Conservation (phyloP, 2,113 vertebrate genomes). For the Xiphorhynchus elegans region DNA sequence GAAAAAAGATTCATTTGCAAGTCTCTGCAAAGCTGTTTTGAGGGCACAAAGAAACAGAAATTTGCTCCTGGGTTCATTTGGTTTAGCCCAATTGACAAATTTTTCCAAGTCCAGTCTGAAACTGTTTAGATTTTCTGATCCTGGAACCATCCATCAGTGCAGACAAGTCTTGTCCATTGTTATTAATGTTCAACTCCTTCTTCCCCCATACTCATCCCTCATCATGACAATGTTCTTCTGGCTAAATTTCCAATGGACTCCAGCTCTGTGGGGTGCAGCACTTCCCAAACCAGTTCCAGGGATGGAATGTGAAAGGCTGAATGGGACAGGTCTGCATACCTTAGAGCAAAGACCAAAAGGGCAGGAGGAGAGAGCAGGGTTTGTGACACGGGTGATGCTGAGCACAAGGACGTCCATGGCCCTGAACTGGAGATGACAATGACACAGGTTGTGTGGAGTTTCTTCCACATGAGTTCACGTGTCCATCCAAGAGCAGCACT, state of each 20-base stretch:
- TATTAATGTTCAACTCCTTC: background rate
- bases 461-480: background rate
- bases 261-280: background rate
- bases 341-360: no score
- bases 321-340: accelerated
- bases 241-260: background rate
- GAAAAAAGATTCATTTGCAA: background rate
- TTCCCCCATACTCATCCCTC: background rate
- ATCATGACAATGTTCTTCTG: background rate
- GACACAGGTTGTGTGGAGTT: background rate
- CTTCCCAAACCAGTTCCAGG: background rate
- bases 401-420: background rate
- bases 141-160: background rate
- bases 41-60: background rate
- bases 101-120: background rate
- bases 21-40: background rate
- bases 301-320: background rate
- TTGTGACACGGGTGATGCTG: background rate
- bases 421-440: background rate
- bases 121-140: background rate
- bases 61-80: background rate
- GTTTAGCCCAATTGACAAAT: background rate
- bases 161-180: background rate
- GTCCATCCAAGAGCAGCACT: background rate
- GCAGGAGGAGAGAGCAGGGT: background rate